Evolutionary conservation across 2,888 invertebrate genomes (phyloP).

Genomic region (Lutraria lutraria): DNA sequence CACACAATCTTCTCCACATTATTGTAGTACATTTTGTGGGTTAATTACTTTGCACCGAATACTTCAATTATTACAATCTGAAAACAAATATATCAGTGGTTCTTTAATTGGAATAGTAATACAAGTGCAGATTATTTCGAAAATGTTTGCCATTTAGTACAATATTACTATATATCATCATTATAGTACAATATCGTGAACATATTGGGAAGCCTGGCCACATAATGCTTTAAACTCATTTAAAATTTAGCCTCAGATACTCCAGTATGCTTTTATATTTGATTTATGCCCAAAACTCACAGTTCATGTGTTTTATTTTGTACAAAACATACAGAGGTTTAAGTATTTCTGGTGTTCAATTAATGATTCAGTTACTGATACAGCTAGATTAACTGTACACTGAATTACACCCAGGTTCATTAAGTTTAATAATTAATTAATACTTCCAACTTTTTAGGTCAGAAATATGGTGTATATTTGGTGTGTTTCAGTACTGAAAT

Average conservation of each 20-base stretch:
- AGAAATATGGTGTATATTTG: not conserved
- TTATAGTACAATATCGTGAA: not conserved
- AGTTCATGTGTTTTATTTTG: not conserved
- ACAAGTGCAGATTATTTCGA: not conserved
- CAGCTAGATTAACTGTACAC: conserved; percentile 13
- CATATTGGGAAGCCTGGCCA: not conserved
- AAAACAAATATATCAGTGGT: conserved; percentile 2
- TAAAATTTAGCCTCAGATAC: not conserved
- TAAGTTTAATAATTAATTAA: conserved; percentile 25
- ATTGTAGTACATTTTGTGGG: not conserved
- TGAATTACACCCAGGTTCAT: conserved; percentile 17
- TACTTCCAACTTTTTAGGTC: not conserved
- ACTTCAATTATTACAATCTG: not conserved
- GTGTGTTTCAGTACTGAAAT: conserved; percentile 4
- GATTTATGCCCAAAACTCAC: not conserved
- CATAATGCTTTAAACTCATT: not conserved
- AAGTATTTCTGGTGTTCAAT: not conserved
- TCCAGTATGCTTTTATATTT: not conserved
- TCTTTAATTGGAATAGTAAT: conserved; percentile 6
- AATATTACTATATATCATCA: not conserved
- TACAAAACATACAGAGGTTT: not conserved
- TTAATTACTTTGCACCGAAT: conserved; percentile 9
- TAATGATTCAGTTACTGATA: not conserved
- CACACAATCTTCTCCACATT: not conserved
- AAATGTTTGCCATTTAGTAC: not conserved